Evolutionary conservation across 2,113 vertebrate genomes (phyloP).

Genomic region (Gavia stellata): DNA sequence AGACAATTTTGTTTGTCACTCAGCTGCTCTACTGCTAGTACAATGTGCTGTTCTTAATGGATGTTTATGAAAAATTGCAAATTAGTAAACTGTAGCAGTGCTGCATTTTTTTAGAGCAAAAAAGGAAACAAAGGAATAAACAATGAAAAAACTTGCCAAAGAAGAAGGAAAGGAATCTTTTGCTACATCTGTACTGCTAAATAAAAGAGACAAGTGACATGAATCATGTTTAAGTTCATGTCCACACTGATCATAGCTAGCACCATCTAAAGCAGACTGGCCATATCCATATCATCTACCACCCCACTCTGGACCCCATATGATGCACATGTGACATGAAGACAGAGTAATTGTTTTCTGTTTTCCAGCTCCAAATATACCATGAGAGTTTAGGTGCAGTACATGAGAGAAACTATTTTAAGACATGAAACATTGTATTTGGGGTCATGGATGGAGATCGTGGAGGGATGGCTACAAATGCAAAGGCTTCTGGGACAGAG

Average conservation of each 20-base stretch:
- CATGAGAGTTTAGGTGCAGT: not conserved
- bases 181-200: not conserved
- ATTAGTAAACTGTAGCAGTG: not conserved
- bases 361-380: not conserved
- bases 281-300: not conserved
- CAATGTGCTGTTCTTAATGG: not conserved
- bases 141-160: not conserved
- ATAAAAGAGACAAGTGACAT: not conserved
- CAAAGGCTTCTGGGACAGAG: not conserved
- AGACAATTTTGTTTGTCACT: not conserved
- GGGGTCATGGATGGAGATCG: not conserved
- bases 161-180: not conserved
- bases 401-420: not conserved
- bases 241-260: not conserved
- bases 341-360: not conserved
- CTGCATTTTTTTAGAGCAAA: not conserved
- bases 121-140: not conserved
- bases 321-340: not conserved
- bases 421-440: not conserved
- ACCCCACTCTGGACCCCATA: not conserved
- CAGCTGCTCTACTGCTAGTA: not conserved
- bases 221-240: not conserved
- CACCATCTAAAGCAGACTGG: not conserved
- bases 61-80: not conserved
- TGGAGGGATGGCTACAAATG: not conserved